These are phyloP conservation scores for Eupelmus urozonus DNA, from an alignment of 2,888 invertebrate species.

Conservation along the genomic window DNA sequence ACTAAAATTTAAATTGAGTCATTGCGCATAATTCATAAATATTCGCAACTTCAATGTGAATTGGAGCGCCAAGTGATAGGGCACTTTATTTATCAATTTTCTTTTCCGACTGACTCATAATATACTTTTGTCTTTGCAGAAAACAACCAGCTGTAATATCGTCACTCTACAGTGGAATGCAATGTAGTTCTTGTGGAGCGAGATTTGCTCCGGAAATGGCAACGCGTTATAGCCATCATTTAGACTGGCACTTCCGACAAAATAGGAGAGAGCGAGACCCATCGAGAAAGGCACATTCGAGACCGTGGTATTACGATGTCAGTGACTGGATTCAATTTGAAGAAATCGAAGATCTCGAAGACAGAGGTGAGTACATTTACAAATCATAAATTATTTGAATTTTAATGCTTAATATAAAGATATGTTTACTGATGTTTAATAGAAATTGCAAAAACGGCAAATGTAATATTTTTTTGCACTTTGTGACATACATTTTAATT, in stretches of 20 bases:
- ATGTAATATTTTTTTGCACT: not conserved
- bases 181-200: conserved; percentile 97
- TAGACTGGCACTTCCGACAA: conserved; percentile 99
- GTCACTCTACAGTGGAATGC: conserved; percentile 91
- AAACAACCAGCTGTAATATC: conserved; percentile 85
- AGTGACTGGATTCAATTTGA: conserved; percentile 96
- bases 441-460: not conserved
- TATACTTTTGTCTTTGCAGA: conserved; percentile 76
- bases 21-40: not conserved
- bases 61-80: no score
- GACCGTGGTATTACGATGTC: conserved; percentile 94
- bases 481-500: no score
- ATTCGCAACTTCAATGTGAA: not conserved
- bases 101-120: no score
- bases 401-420: not conserved
- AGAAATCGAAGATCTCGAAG: conserved; percentile 94
- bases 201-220: conserved; percentile 94
- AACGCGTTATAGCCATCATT: conserved; percentile 93
- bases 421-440: not conserved
- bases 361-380: conserved; percentile 83
- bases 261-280: conserved; percentile 93
- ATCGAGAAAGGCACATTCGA: conserved; percentile 87
- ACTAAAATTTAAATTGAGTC: not conserved
- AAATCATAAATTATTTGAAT: not conserved
- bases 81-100: not conserved